Conservation (phyloP, 2,797 vertebrate species). For the Hirundo rustica region DNA sequence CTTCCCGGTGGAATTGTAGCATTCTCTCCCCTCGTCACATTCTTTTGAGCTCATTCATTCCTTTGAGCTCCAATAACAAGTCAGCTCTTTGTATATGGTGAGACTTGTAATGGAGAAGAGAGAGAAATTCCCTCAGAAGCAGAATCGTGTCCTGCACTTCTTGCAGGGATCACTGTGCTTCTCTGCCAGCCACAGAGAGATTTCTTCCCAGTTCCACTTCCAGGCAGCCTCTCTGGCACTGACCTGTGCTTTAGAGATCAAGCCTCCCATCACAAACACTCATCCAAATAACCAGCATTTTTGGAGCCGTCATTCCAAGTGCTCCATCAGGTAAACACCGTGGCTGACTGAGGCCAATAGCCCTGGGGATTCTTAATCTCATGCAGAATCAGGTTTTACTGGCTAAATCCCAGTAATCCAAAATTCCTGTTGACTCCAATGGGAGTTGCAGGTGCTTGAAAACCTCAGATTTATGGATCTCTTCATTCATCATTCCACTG, state of each 20-base stretch:
- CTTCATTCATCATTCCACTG: slow-evolving; percentile 39
- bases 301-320: background rate
- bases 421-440: slow-evolving; percentile 29
- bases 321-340: background rate
- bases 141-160: background rate
- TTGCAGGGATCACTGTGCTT: rapidly evolving
- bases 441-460: slow-evolving; percentile 49
- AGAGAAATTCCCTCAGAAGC: background rate
- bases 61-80: slow-evolving; percentile 59
- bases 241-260: background rate
- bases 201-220: background rate
- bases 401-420: background rate
- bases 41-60: slow-evolving; percentile 64
- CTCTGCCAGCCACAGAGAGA: background rate
- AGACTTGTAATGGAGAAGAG: slow-evolving; percentile 19
- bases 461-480: background rate
- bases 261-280: background rate
- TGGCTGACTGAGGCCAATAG: background rate
- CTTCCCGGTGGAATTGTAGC: slow-evolving; percentile 42
- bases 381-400: background rate
- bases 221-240: background rate
- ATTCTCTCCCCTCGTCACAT: slow-evolving; percentile 34
- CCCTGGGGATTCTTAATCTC: background rate
- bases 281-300: background rate
- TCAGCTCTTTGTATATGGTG: slow-evolving; percentile 51